A percentile compares a stretch with the other conserved stretches of the same genome.
phyloP scores from a whole-genome alignment of 2,888 invertebrate genomes.

The Troglohyphantes excavatus region DNA sequence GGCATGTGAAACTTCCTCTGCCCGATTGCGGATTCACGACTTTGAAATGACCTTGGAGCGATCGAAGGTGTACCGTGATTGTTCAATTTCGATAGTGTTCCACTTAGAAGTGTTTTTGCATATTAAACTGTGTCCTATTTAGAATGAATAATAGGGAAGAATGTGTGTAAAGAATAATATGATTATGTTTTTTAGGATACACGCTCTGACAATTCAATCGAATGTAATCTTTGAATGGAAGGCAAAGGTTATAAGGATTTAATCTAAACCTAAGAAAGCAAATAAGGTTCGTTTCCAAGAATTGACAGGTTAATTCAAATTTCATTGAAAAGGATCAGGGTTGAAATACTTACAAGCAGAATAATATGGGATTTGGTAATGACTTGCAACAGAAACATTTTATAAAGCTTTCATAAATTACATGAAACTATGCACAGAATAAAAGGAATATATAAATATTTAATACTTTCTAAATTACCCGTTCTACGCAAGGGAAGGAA shows the following conservation, averaged over 20 bases:
- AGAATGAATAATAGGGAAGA: neutral
- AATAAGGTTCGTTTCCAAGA: too few species aligned
- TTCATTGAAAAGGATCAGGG: too few species aligned
- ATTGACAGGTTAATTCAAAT: too few species aligned
- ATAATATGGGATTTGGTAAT: too few species aligned
- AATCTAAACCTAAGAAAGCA: too few species aligned
- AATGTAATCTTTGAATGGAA: neutral
- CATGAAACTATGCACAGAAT: too few species aligned
- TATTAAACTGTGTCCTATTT: neutral
- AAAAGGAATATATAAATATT: too few species aligned
- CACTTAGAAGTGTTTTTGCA: neutral
- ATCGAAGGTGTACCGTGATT: neutral
- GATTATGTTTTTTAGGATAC: neutral
- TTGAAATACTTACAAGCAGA: too few species aligned
- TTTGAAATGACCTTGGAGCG: conserved; percentile 33
- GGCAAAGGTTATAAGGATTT: neutral
- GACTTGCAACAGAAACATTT: too few species aligned
- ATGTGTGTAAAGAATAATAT: neutral
- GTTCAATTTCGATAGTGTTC: neutral
- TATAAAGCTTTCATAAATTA: too few species aligned
- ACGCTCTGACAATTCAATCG: neutral
- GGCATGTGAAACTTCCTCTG: conserved; percentile 24
- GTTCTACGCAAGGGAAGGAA: too few species aligned
- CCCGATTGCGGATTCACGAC: conserved; percentile 18
- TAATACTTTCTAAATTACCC: too few species aligned